Base-by-base conservation (phyloP, 2,888 invertebrate genomes). In the Rhorus exstirpatorius region DNA sequence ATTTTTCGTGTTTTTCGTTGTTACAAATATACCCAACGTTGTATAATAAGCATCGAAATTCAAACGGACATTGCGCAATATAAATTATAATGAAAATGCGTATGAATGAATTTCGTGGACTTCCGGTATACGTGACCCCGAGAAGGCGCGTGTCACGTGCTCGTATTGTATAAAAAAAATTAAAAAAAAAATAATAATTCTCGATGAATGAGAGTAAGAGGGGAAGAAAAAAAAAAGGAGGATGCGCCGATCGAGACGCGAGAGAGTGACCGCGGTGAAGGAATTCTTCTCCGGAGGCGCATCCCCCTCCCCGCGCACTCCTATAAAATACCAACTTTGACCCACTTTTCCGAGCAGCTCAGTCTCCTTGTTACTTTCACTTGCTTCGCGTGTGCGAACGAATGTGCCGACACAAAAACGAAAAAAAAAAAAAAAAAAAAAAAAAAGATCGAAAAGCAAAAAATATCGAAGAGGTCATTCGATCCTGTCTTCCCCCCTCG, bases 351-450 rank as follows among this genome's bases (percentile, higher is more conserved):
- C 72, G 51, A 55, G 84, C 85, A 53, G 58, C 70, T 44, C 4
- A 1, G 44, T 44, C n/a, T n/a, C 44, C 35, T 67, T 58, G 14
- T 71, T 86, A 87, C 87, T 87, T 87, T 87, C 87, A 87, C 87
- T 87, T 81, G 83, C 76, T 67, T 70, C 76, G 46, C 68, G 80
- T 82, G 81, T 49, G 79, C 72, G 74, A 81, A 74, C 75, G 74
- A 79, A 78, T 78, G 60, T 70, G 53, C 70, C 79, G 72, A 70
- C 53, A 14, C 55, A 60, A 79, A 49, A 24, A 72, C 31, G 70
- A 78, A 31, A 61, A 46, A 63, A 74, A 53, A 78, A 74, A 53
- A 65, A 21, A 35, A 68, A 19, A 35, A 71, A 53, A 26, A 74
- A 51, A 63, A 63, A 55, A 26, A 12, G 31, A 14, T 41, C 21